Base-by-base conservation (phyloP, 37 sponge, comb jelly and placozoan species). In the Tethya wilhelma region DNA sequence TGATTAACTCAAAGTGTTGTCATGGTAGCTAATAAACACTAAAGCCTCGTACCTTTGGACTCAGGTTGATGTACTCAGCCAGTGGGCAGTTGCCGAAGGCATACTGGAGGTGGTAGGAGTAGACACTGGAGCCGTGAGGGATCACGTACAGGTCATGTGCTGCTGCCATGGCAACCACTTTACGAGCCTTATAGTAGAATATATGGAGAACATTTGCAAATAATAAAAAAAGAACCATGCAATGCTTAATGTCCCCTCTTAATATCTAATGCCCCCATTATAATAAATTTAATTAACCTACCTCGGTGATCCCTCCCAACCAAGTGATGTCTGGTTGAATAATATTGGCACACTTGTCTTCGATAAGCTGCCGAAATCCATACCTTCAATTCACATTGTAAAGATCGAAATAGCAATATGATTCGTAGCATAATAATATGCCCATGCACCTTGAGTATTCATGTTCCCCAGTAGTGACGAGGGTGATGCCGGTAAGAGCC, bases 301-400 rank as follows among this genome's bases (percentile, higher is more conserved):
- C 90, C 70, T 94, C 95, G 41, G 95, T 94, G 44, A 94, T 94
- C 26, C 95, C 95, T 25, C 95, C 95, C 70, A 94, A 72, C 95
- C 95, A 94, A 0, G 95, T 94, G 38, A 94, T 83, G 69, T 94
- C 95, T 12, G 95, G 95, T 60, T 94, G 95, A 20, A 94, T 29
- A 17, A 94, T 84, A 68, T 94, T 91, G 38, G 86, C 91, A 73
- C 90, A 87, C 19, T 65, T 65, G n/a, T 46, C 44, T 43, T 90
- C 89, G 22, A 94, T 30, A 45, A 94, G 63, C 65, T 64, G 73
- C 39, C 80, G 80, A 68, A 73, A 94, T 17, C 95, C 95, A 72
- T 94, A 94, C 26, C 92, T 71, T 44, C 46, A 7, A 7, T 36
- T 8, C 38, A 37, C 12, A 8, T 30, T 20, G 7, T 28, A 71